Evolutionary conservation across 64 coral and sea anemone genomes (phyloP), one percentile per base, ranked within the genome.

Genomic region (Montipora sp.): DNA sequence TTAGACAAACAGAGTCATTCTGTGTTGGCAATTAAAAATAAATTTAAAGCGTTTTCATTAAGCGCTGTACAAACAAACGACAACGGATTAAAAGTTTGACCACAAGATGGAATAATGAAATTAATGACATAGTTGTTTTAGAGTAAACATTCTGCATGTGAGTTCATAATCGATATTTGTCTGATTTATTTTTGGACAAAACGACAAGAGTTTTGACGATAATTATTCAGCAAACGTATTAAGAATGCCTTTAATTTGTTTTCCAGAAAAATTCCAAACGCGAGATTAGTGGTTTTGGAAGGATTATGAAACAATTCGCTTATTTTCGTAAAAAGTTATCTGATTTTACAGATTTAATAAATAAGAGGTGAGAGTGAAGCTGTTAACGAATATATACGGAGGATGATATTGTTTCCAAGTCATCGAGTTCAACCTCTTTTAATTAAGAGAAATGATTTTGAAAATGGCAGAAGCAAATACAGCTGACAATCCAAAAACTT

Each of bases 31-130:
- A 18, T 19, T 47, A 68, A 84, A 48, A 24, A 24, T 68, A 14
- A 18, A 84, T 84, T n/a, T 48, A 84, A 36, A n/a, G 24, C 57
- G 7, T 68, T 63, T 84, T 68, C 63, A 84, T 84, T 84, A 84
- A 84, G 43, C 63, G 5, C n/a, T 60, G 81, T 60, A 18, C 66
- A 60, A 84, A 84, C 18, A 84, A 84, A 82, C 10, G 27, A 69
- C 81, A 84, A 23, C 13, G 43, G 15, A 47, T 68, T 8, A 8
- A 84, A 45, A 7, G 8, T 47, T n/a, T 18, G 81, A 48, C 66
- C 67, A 67, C 23, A 18, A 47, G 14, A 48, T 43, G 3, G 4
- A 84, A 68, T 59, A 84, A 68, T 22, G 20, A 46, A 36, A 43
- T 9, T 2, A 20, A 84, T 27, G 43, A 84, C 43, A 16, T 19